Conservation (phyloP, 2,797 vertebrate species). For the Onychomys leucogaster region DNA sequence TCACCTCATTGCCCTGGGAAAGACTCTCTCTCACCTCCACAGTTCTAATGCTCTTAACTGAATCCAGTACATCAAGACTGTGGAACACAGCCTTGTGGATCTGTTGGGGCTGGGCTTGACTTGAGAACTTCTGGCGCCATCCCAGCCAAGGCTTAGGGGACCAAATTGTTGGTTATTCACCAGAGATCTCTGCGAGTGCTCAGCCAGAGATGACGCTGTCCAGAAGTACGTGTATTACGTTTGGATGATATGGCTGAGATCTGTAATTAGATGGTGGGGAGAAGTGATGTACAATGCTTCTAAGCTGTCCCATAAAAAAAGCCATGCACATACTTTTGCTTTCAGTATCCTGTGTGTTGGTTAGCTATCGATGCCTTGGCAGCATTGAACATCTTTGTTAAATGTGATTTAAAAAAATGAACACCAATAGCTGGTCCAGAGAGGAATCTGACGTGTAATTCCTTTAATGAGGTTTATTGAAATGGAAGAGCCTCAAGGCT, state of each 20-base stretch:
- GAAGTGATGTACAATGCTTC: neutral
- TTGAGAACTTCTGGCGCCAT: too few species aligned
- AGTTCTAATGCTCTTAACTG: neutral
- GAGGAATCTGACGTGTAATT: neutral
- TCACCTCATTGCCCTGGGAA: fast-evolving
- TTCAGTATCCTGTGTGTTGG: neutral
- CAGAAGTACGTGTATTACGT: neutral
- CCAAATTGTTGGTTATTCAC: neutral
- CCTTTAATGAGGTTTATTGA: neutral
- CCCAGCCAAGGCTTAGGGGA: neutral
- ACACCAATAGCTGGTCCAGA: neutral
- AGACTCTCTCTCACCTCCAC: neutral
- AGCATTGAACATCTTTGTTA: neutral
- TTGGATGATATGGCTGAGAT: neutral
- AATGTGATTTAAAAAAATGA: neutral
- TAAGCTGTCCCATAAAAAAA: neutral
- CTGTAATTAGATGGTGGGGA: neutral
- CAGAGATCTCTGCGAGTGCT: neutral
- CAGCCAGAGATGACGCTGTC: neutral
- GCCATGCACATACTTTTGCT: neutral
- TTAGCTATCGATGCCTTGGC: neutral
- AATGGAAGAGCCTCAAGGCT: neutral
- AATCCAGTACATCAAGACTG: neutral
- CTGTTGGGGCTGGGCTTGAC: neutral
- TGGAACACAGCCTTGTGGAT: neutral